Evolutionary conservation across 2,888 invertebrate species (phyloP), one percentile per base, ranked within the genome.

Genomic region (Calliscelio sp.): DNA sequence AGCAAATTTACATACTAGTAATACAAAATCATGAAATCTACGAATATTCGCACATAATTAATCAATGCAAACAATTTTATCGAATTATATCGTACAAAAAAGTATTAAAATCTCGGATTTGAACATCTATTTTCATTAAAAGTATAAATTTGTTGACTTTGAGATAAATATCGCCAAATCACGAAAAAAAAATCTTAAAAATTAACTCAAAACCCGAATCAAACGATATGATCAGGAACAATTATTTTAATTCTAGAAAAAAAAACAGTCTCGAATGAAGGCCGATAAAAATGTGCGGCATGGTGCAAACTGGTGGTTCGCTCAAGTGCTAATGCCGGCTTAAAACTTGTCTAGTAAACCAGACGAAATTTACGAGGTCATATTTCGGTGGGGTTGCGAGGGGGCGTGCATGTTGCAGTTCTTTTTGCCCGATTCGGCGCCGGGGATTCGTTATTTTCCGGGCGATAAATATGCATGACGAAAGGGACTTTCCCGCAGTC

Each of bases 281-380:
- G 46, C 28, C 46, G 49, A 55, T 51, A 25, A 53, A 68, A 53
- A 35, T 51, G 51, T 53, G 25, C n/a, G 22, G 38, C 22, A 18
- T 53, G 8, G 68, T 25, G 51, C 35, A 32, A 57, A 1, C 57
- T 32, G 20, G 57, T 55, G 68, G 38, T 41, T 65, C 74, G 81
- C 73, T 81, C 78, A 85, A 86, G 87, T 86, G 88, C 85, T 88
- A 87, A 89, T 85, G 85, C 86, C 78, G 84, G 80, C 59, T 85
- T 85, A 86, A 87, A 83, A 77, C 73, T 66, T 73, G 83, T 84
- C 73, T 84, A 78, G 81, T 83, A 85, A 85, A 85, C 84, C 84
- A 57, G 66, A 38, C 44, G 57, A 77, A 88, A 88, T 88, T 87
- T 87, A 88, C 81, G 85, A 80, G 59, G 78, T 63, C 84, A 65